phyloP scores from a whole-genome alignment of 2,888 invertebrate species.

The Pachymerium ferrugineum region DNA sequence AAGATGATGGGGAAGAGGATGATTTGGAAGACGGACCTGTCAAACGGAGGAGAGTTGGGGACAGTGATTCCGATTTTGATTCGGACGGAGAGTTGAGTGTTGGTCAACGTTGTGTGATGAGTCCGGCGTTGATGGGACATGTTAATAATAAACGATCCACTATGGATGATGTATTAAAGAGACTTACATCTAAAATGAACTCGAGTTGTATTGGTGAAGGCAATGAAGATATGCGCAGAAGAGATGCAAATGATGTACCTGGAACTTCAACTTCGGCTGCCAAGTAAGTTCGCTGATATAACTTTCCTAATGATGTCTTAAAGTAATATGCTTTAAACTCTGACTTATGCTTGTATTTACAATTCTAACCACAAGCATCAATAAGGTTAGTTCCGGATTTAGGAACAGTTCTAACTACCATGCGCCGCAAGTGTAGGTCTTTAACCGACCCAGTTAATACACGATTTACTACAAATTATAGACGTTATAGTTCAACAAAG shows the following conservation, averaged over 20 bases:
- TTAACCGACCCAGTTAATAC: no score
- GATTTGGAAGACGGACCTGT: slow-evolving; percentile 38
- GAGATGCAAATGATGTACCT: slow-evolving; percentile 18
- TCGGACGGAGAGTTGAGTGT: slow-evolving; percentile 36
- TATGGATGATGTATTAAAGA: slow-evolving; percentile 89
- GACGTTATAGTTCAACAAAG: no score
- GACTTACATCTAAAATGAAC: slow-evolving; percentile 78
- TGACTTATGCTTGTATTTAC: no score
- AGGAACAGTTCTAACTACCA: no score
- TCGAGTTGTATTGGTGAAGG: slow-evolving; percentile 55
- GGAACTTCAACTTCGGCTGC: slow-evolving; percentile 33
- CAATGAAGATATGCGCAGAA: slow-evolving; percentile 35
- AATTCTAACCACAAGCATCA: no score
- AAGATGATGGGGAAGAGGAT: slow-evolving; percentile 40
- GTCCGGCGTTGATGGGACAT: slow-evolving; percentile 37
- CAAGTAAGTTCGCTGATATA: neutral
- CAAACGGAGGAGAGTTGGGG: neutral
- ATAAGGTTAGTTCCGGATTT: no score
- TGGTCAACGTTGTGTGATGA: slow-evolving; percentile 37
- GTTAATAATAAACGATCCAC: slow-evolving; percentile 58
- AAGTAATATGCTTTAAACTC: no score
- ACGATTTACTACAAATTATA: no score
- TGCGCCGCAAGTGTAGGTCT: no score
- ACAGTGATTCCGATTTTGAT: slow-evolving; percentile 42
- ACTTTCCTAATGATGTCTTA: neutral